A percentile compares a stretch with the other conserved stretches of the same genome.
Conservation (phyloP, 1,140 invertebrate species). For the Eupeodes corollae region DNA sequence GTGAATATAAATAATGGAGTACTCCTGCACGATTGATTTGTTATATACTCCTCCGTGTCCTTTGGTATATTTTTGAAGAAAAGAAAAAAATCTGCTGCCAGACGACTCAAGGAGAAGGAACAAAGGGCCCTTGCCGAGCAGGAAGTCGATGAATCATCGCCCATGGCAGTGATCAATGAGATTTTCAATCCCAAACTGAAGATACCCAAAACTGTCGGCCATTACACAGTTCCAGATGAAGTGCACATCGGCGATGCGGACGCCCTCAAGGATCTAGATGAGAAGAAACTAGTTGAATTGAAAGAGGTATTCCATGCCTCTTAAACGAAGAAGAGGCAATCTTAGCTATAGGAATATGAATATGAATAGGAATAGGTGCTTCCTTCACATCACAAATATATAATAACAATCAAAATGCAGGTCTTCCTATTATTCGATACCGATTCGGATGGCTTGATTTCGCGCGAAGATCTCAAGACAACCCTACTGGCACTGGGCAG, state of each 20-base stretch:
- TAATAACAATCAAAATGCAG: constrained; percentile 24
- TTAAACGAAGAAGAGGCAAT: not conserved
- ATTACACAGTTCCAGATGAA: constrained; percentile 43
- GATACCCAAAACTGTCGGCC: constrained; percentile 31
- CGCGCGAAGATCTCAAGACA: constrained; percentile 44
- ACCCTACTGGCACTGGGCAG: constrained; percentile 46
- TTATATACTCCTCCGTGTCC: no score
- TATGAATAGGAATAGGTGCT: no score
- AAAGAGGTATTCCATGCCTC: constrained; percentile 43
- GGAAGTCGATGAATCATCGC: constrained; percentile 19
- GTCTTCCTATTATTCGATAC: constrained; percentile 48
- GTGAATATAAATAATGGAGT: constrained; percentile 13
- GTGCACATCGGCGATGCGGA: constrained; percentile 37
- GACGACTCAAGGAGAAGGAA: constrained; percentile 17
- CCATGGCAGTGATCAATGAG: constrained; percentile 38
- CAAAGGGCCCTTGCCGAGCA: constrained; percentile 15
- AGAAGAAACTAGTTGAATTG: constrained; percentile 43
- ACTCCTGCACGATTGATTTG: no score
- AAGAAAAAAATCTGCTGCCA: constrained; percentile 7
- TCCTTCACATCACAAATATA: not conserved
- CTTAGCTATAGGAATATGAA: not conserved
- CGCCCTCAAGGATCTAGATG: constrained; percentile 42
- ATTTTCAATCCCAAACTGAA: constrained; percentile 38
- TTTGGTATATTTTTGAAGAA: constrained; percentile 1
- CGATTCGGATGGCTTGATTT: constrained; percentile 47